phyloP scores from a whole-genome alignment of 1,140 invertebrate species.

The Eciton burchellii region DNA sequence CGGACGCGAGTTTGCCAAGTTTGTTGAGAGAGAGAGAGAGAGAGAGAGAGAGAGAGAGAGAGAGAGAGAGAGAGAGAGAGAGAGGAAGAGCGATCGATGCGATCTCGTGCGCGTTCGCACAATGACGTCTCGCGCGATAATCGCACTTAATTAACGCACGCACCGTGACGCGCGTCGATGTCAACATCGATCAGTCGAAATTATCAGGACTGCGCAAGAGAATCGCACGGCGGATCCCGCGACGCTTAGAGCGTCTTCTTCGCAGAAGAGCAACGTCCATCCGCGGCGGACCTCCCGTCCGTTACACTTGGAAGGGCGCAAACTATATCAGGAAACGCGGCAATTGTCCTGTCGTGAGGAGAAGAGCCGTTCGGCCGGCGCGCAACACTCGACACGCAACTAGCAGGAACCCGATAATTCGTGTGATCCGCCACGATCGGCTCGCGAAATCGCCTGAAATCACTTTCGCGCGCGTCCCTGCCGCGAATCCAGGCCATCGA shows the following conservation, averaged over 20 bases:
- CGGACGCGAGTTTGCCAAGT: background rate
- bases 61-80: too few species aligned
- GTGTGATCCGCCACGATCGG: conserved; percentile 64
- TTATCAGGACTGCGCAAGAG: conserved; percentile 40
- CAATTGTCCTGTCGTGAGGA: conserved; percentile 83
- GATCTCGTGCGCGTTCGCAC: too few species aligned
- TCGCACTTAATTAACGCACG: too few species aligned
- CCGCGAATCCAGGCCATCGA: conserved; percentile 12
- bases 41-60: too few species aligned
- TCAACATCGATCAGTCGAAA: conserved; percentile 36
- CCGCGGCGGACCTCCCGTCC: conserved; percentile 60
- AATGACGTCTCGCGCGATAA: too few species aligned
- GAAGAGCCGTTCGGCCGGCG: conserved; percentile 75
- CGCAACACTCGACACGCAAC: conserved; percentile 81
- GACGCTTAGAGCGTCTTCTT: background rate
- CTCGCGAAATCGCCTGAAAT: conserved; percentile 51
- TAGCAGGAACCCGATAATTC: conserved; percentile 82
- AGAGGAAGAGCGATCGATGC: too few species aligned
- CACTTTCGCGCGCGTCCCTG: conserved; percentile 21
- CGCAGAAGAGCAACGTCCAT: conserved; percentile 46
- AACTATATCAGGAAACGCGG: conserved; percentile 81
- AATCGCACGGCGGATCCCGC: conserved; percentile 23
- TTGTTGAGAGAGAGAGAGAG: too few species aligned
- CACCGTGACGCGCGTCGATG: too few species aligned
- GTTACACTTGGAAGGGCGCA: conserved; percentile 78